Evolutionary conservation across 2,113 vertebrate genomes (phyloP).

Genomic region (Chelonoidis abingdonii): DNA sequence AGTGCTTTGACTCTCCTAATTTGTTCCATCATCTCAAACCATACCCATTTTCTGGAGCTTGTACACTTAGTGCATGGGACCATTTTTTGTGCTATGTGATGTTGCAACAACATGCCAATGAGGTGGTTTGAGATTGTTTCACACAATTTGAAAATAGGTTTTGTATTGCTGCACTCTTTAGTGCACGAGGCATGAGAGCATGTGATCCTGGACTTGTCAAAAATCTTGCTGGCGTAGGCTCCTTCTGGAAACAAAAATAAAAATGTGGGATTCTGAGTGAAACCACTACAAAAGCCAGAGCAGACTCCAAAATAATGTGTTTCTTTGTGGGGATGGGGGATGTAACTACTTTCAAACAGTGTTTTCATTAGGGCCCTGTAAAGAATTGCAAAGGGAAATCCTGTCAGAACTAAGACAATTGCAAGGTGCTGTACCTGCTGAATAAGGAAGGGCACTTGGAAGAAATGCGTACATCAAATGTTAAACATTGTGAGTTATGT

Average conservation of each 20-base stretch:
- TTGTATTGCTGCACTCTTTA: constrained; percentile 31
- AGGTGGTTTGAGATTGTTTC: neutral
- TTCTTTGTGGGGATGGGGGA: neutral
- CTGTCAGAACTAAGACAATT: neutral
- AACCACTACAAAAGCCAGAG: constrained; percentile 16
- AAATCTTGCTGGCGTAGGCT: constrained; percentile 54
- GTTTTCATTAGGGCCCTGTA: neutral
- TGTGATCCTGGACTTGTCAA: constrained; percentile 26
- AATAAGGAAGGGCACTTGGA: neutral
- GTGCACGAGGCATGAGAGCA: neutral
- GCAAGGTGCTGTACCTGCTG: neutral
- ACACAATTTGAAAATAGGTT: neutral
- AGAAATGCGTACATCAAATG: neutral
- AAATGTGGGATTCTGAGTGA: neutral
- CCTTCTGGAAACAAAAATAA: constrained; percentile 28
- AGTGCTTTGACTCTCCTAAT: neutral
- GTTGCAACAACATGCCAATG: neutral
- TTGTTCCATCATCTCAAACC: neutral
- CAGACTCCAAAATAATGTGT: neutral
- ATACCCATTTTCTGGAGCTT: neutral
- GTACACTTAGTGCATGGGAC: neutral
- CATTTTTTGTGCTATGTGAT: neutral
- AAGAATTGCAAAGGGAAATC: neutral
- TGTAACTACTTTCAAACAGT: neutral
- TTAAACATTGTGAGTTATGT: neutral